Conservation (phyloP, 2,888 invertebrate species). For the Nomada ferruginata region DNA sequence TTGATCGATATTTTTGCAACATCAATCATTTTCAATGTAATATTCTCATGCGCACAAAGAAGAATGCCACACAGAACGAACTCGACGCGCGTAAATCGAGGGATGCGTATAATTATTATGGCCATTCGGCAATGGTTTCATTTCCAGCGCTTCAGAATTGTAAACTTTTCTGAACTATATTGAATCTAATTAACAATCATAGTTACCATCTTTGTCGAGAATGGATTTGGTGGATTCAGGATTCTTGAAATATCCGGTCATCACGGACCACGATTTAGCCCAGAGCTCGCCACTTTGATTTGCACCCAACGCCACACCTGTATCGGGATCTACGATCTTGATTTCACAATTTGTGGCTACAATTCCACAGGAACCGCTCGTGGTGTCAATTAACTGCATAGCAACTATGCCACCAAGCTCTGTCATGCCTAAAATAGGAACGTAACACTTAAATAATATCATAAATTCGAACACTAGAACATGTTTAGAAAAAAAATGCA, state of each 20-base stretch:
- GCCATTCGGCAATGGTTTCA: too few species aligned
- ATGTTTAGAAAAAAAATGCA: too few species aligned
- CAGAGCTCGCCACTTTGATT: conserved; percentile 73
- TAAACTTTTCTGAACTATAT: neutral
- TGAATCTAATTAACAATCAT: neutral
- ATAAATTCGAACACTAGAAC: too few species aligned
- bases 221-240: conserved; percentile 85
- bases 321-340: conserved; percentile 72
- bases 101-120: too few species aligned
- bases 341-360: conserved; percentile 59
- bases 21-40: too few species aligned
- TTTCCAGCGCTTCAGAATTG: too few species aligned
- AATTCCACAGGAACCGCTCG: conserved; percentile 73
- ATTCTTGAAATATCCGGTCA: conserved; percentile 86
- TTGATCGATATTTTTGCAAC: too few species aligned
- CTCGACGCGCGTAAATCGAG: too few species aligned
- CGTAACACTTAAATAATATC: neutral
- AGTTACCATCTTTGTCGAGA: conserved; percentile 84
- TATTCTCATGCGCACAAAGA: too few species aligned
- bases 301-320: conserved; percentile 65
- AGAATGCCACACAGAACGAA: too few species aligned
- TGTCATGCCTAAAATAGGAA: conserved; percentile 71
- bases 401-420: conserved; percentile 67
- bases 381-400: conserved; percentile 49
- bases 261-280: conserved; percentile 74